Percentiles rank a stretch among this genome's conserved stretches.
These are phyloP conservation scores for Hemaris fuciformis DNA, from an alignment of 2,888 invertebrate genomes.

Conservation along the genomic window DNA sequence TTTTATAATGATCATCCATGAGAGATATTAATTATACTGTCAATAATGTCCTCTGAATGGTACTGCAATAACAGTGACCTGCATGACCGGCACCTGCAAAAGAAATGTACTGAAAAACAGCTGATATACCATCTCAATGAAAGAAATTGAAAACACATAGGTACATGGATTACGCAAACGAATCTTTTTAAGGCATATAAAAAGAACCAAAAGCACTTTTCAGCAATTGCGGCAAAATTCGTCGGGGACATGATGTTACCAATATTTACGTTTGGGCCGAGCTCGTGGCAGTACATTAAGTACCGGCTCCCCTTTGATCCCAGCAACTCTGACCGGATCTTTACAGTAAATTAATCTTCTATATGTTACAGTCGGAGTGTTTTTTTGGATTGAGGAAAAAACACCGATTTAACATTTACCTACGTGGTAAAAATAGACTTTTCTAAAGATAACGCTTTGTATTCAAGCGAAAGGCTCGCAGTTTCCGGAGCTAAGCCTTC, in stretches of 20 bases:
- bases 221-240: constrained; percentile 33
- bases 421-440: background rate
- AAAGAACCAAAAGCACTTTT: constrained; percentile 25
- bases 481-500: constrained; percentile 8
- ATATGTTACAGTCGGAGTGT: constrained; percentile 44
- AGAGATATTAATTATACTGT: background rate
- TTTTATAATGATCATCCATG: background rate
- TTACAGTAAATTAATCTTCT: constrained; percentile 48
- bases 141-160: background rate
- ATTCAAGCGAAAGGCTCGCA: background rate
- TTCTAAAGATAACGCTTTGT: background rate
- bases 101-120: background rate
- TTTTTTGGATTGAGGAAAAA: constrained; percentile 30
- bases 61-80: too few relatives aligned
- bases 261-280: constrained; percentile 48
- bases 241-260: constrained; percentile 33
- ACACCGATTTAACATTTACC: background rate
- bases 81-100: too few relatives aligned
- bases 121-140: too few relatives aligned
- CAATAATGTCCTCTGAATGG: too few relatives aligned
- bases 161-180: background rate
- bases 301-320: constrained; percentile 43
- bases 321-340: constrained; percentile 47
- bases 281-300: constrained; percentile 40
- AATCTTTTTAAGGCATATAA: background rate